Evolutionary conservation across 2,113 vertebrate species (phyloP).

Genomic region (Menura novaehollandiae): DNA sequence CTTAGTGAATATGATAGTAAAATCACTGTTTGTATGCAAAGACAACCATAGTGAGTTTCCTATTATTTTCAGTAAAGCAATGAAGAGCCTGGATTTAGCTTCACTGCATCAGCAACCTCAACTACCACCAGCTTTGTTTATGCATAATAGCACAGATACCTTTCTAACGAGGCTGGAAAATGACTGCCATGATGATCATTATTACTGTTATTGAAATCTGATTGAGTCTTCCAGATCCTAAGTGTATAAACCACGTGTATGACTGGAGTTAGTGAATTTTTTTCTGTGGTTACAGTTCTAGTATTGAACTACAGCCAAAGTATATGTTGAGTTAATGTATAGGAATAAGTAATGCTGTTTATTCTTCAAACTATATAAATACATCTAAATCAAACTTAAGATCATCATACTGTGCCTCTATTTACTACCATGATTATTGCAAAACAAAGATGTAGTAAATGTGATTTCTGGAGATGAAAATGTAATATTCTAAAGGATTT

Average conservation of each 20-base stretch:
- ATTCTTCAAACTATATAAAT: neutral
- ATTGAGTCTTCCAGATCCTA: neutral
- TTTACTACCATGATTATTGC: accelerated
- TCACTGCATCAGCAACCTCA: neutral
- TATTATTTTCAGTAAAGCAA: neutral
- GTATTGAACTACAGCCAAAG: neutral
- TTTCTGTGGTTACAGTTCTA: neutral
- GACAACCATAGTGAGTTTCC: neutral
- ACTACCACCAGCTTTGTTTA: neutral
- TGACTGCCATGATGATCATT: neutral
- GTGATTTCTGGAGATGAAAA: neutral
- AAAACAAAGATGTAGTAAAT: neutral
- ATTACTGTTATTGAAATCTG: neutral
- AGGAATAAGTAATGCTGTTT: neutral
- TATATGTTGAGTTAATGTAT: neutral
- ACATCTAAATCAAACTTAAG: neutral
- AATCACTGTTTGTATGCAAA: neutral
- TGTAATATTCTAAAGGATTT: neutral
- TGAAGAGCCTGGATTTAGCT: neutral
- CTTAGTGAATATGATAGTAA: neutral
- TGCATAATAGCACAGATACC: neutral
- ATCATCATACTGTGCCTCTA: neutral
- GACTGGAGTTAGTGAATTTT: neutral
- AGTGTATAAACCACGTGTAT: accelerated
- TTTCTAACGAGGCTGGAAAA: neutral